Conservation (phyloP, 2,888 invertebrate species). For the Sepiola atlantica region DNA sequence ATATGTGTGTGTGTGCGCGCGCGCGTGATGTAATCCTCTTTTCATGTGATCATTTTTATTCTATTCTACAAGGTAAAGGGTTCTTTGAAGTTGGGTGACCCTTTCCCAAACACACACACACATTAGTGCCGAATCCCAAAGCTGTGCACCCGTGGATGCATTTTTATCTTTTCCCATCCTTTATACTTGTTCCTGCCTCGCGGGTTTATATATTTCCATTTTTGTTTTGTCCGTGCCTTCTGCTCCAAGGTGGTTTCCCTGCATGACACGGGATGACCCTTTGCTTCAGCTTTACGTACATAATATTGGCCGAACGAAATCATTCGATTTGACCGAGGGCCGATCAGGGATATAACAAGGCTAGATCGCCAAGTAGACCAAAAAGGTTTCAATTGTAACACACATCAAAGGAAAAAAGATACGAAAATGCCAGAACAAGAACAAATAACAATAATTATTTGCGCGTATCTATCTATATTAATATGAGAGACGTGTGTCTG, state of each 20-base stretch:
- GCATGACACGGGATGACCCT: background rate
- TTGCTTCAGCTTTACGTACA: background rate
- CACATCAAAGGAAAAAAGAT: no score
- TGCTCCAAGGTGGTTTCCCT: background rate
- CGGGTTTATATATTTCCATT: background rate
- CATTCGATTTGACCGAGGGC: no score
- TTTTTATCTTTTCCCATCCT: background rate
- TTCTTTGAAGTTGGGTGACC: background rate
- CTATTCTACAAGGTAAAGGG: background rate
- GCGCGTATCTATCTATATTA: no score
- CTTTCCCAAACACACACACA: background rate
- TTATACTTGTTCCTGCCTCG: background rate
- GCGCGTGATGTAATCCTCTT: background rate
- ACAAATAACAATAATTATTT: no score
- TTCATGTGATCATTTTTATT: background rate
- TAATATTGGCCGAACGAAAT: background rate
- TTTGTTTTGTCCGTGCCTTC: background rate
- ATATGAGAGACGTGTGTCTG: no score
- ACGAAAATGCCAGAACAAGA: no score
- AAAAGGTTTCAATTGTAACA: no score
- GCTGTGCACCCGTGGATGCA: background rate
- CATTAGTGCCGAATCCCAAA: background rate
- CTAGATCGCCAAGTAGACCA: no score
- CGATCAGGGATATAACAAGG: no score
- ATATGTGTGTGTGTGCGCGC: no score